Conservation (phyloP, 2,888 invertebrate genomes). For the Drosophila hamatofila region DNA sequence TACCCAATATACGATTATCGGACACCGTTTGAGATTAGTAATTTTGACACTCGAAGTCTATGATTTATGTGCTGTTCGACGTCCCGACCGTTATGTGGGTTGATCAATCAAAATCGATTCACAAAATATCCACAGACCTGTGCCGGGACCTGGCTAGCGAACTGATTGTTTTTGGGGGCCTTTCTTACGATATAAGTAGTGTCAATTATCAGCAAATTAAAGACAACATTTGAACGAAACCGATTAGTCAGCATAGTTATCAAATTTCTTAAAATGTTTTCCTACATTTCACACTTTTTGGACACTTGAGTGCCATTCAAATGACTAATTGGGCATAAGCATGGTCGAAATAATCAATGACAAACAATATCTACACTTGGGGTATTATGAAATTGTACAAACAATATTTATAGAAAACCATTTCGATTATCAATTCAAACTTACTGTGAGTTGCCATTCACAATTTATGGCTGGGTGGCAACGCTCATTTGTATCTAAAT, state of each 20-base stretch:
- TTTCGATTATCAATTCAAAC: background rate
- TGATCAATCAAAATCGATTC: slow-evolving; percentile 56
- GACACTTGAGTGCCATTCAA: slow-evolving; percentile 60
- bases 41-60: slow-evolving; percentile 50
- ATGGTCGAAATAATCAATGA: slow-evolving; percentile 46
- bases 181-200: slow-evolving; percentile 16
- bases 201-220: slow-evolving; percentile 47
- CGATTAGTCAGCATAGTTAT: slow-evolving; percentile 40
- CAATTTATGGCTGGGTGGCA: slow-evolving; percentile 8
- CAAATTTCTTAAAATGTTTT: slow-evolving; percentile 19
- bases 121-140: slow-evolving; percentile 16
- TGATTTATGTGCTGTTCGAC: slow-evolving; percentile 58
- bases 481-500: slow-evolving; percentile 3
- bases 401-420: slow-evolving; percentile 4
- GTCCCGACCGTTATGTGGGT: slow-evolving; percentile 11
- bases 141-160: background rate
- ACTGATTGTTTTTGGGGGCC: slow-evolving; percentile 10
- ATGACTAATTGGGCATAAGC: slow-evolving; percentile 47
- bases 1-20: slow-evolving; percentile 65
- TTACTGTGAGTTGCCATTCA: background rate
- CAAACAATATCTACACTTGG: slow-evolving; percentile 23
- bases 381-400: slow-evolving; percentile 5
- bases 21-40: slow-evolving; percentile 63
- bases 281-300: slow-evolving; percentile 21
- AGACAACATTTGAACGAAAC: slow-evolving; percentile 12